phyloP scores from a whole-genome alignment of 2,113 vertebrate genomes.

The Halcyon malimbica region DNA sequence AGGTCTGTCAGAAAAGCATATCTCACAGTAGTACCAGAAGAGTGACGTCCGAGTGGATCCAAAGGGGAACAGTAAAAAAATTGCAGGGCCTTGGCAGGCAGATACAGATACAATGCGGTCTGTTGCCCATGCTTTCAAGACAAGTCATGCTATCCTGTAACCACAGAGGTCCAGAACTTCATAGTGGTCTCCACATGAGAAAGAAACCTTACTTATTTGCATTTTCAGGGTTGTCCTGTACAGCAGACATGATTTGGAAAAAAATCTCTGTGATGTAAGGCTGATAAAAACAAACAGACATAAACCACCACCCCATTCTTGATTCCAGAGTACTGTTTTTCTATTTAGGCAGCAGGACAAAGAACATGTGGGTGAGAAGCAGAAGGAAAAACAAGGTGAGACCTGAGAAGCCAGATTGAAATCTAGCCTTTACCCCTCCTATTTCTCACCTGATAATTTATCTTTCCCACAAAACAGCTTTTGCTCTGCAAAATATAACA shows the following conservation, averaged over 20 bases:
- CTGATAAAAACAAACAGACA: not conserved
- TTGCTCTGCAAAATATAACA: not conserved
- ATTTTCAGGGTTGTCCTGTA: not conserved
- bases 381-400: not conserved
- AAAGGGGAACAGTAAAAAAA: not conserved
- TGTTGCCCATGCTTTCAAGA: not conserved
- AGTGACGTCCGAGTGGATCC: not conserved
- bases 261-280: not conserved
- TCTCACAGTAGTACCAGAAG: not conserved
- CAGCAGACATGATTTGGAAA: not conserved
- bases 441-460: not conserved
- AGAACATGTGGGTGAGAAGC: not conserved
- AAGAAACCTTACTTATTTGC: not conserved
- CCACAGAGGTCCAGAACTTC: not conserved
- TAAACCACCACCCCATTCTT: rapidly evolving
- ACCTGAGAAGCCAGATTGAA: not conserved
- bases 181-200: not conserved
- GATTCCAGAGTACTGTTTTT: not conserved
- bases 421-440: not conserved
- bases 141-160: not conserved
- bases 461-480: not conserved
- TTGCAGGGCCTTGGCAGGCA: not conserved
- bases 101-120: not conserved
- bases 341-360: not conserved
- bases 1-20: not conserved